Base-by-base conservation (phyloP, 2,888 invertebrate species). In the Chloroclysta siterata region DNA sequence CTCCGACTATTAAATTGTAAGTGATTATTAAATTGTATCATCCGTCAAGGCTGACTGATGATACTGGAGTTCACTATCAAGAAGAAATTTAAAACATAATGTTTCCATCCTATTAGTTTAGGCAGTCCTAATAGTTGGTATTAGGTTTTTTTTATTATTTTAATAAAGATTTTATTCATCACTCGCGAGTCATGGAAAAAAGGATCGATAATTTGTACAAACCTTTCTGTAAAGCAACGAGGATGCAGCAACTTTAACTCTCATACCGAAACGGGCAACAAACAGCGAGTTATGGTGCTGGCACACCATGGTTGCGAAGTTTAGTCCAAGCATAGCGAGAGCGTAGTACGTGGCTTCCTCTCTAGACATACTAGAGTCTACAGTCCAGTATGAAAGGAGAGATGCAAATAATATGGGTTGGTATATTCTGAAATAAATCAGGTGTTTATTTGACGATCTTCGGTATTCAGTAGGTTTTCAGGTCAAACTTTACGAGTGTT, bases 211-310 rank as follows among this genome's bases (percentile, higher is more conserved):
- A 15, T 5, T 42, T 33, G 11, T 41, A 62, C 68, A 76, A 81
- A 97, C 96, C 94, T 97, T 97, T 86, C 96, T 94, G 76, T 96
- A 97, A 44, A 97, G 88, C 0, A 97, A 85, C 0, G 96, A 95
- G 63, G 96, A 95, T 72, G 95, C 94, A 0, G 96, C 96, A 0
- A 97, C 93, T 78, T 96, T 93, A 46, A 96, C 84, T 79, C 94
- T 93, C 94, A 96, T 95, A 68, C 96, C 96, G 60, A 95, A 92
- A 60, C 95, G 94, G 70, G 89, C 85, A 0, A 93, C 89, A 47
- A 94, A 94, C 76, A 96, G 93, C 77, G 94, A 94, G 78, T 95
- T 96, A 14, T 96, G 96, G 81, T 97, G 97, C 70, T 96, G 94
- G 53, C 94, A 93, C 68, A 95, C 78, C 59, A 94, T 89, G 13